Evolutionary conservation across 2,797 vertebrate species (phyloP).

Genomic region (Bufotes viridis): DNA sequence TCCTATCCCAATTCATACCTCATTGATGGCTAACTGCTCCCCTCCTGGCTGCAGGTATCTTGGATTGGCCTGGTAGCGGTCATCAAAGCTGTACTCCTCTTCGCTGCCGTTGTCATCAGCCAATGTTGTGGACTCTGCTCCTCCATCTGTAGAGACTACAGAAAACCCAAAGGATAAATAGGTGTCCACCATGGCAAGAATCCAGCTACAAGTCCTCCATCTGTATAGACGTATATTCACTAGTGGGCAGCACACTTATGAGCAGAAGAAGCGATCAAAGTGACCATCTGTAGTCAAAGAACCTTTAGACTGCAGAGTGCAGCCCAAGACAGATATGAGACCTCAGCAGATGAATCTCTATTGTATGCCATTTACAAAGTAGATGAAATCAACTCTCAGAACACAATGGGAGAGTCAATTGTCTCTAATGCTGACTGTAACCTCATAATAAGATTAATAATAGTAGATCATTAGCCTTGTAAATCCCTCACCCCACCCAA

Average conservation of each 20-base stretch:
- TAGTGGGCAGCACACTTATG: background rate
- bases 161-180: background rate
- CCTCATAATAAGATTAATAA: background rate
- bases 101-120: slow-evolving; percentile 94
- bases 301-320: background rate
- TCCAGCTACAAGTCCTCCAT: background rate
- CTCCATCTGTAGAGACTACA: slow-evolving; percentile 79
- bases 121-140: slow-evolving; percentile 77
- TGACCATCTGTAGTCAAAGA: background rate
- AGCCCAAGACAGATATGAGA: background rate
- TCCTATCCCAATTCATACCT: slow-evolving; percentile 76
- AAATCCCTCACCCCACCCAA: background rate
- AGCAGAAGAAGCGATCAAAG: background rate
- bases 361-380: background rate
- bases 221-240: background rate
- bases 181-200: background rate
- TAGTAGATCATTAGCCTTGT: background rate
- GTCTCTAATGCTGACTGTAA: background rate
- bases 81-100: slow-evolving; percentile 93
- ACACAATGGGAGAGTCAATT: background rate
- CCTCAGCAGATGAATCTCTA: background rate
- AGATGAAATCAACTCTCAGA: background rate
- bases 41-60: slow-evolving; percentile 89
- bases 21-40: slow-evolving; percentile 89
- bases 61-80: slow-evolving; percentile 85